These are phyloP conservation scores for Drosophila gaucha DNA, from an alignment of 2,888 invertebrate genomes.

Conservation along the genomic window DNA sequence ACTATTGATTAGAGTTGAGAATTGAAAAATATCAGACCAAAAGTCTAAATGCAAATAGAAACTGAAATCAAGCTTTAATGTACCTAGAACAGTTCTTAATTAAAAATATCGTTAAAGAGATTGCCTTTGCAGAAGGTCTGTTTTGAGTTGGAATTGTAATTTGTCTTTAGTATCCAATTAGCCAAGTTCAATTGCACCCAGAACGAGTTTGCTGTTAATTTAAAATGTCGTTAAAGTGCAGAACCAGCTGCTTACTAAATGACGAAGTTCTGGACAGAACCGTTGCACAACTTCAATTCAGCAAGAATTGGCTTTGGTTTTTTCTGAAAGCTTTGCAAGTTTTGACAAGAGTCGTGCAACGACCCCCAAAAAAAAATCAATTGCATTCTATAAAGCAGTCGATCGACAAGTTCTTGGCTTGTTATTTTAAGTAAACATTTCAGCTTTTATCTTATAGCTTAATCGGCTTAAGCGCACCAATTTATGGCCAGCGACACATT, in stretches of 20 bases:
- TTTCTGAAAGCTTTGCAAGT: slow-evolving; percentile 20
- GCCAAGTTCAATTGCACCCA: neutral
- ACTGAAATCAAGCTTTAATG: neutral
- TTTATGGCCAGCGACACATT: slow-evolving; percentile 26
- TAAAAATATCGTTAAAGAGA: neutral
- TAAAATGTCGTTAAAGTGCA: neutral
- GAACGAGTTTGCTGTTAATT: neutral
- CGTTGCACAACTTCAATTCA: slow-evolving; percentile 15
- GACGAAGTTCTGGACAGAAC: slow-evolving; percentile 1
- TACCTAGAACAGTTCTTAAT: slow-evolving; percentile 2
- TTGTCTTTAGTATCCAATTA: slow-evolving; percentile 2
- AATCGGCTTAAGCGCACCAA: slow-evolving; percentile 26
- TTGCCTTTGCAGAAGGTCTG: neutral
- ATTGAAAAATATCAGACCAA: too few relatives aligned
- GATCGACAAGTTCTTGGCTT: slow-evolving; percentile 27
- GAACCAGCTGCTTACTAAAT: slow-evolving; percentile 1
- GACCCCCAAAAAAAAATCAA: too few relatives aligned
- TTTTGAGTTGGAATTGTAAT: neutral
- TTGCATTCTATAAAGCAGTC: slow-evolving; percentile 16
- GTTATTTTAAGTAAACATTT: slow-evolving; percentile 7
- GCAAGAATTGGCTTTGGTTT: slow-evolving; percentile 22
- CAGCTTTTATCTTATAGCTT: neutral
- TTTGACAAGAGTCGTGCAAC: too few relatives aligned
- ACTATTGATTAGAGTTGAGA: too few relatives aligned
- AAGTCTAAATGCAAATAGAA: neutral